Evolutionary conservation across 2,113 vertebrate species (phyloP).

Genomic region (Rhea pennata): DNA sequence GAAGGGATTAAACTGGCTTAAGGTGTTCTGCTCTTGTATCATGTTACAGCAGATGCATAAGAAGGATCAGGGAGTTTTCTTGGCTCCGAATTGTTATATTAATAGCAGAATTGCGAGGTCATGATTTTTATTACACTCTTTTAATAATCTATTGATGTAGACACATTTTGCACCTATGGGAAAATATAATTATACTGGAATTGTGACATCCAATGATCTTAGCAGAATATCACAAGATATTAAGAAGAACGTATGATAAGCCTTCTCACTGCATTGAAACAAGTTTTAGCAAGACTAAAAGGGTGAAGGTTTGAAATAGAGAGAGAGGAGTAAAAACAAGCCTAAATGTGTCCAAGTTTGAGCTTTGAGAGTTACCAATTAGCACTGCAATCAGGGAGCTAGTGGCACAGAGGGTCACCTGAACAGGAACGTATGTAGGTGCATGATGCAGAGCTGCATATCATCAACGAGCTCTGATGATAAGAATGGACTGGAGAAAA

Average conservation of each 20-base stretch:
- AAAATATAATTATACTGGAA: slow-evolving; percentile 48
- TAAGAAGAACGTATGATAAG: not conserved
- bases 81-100: slow-evolving; percentile 45
- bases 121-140: slow-evolving; percentile 62
- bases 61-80: slow-evolving; percentile 52
- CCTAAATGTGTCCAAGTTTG: not conserved
- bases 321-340: not conserved
- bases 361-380: not conserved
- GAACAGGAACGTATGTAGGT: accelerated
- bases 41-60: not conserved
- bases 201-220: not conserved
- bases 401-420: not conserved
- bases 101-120: slow-evolving; percentile 49
- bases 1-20: slow-evolving; percentile 53
- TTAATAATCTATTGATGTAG: slow-evolving; percentile 59
- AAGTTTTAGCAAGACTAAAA: not conserved
- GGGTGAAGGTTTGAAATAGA: not conserved
- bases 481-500: not conserved
- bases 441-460: not conserved
- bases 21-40: slow-evolving; percentile 31
- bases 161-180: slow-evolving; percentile 44
- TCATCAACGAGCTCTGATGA: not conserved
- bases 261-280: not conserved
- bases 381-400: not conserved
- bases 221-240: not conserved